Evolutionary conservation across 1,140 invertebrate species (phyloP).

Genomic region (Drosophila asahinai): DNA sequence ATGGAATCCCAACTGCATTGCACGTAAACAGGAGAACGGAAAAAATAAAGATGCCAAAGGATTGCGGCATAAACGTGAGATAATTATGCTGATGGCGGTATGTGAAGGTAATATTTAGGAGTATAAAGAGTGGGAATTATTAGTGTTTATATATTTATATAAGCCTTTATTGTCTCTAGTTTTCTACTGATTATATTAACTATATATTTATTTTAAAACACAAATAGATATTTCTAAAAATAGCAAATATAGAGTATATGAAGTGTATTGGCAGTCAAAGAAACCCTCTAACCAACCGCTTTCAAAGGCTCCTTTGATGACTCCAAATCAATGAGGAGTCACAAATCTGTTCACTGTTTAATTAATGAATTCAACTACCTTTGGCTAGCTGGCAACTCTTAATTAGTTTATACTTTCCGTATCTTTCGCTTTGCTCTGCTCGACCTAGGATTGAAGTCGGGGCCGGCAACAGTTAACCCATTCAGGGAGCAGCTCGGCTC

Average conservation of each 20-base stretch:
- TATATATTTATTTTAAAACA: too few relatives aligned
- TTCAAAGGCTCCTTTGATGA: neutral
- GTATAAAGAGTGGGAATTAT: neutral
- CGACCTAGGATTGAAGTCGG: constrained; percentile 3
- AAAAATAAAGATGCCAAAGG: constrained; percentile 23
- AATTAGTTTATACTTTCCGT: constrained; percentile 38
- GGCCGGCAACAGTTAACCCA: constrained; percentile 29
- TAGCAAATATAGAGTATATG: too few relatives aligned
- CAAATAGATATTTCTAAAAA: too few relatives aligned
- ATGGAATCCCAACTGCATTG: constrained; percentile 56
- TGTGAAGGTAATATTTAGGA: constrained; percentile 7
- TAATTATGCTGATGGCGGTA: constrained; percentile 28
- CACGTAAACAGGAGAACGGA: constrained; percentile 35
- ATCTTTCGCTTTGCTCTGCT: constrained; percentile 11
- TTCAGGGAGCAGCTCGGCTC: neutral
- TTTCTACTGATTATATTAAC: too few relatives aligned
- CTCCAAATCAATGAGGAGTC: constrained; percentile 16
- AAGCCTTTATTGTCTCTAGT: too few relatives aligned
- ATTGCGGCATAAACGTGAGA: constrained; percentile 34
- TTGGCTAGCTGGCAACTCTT: constrained; percentile 21
- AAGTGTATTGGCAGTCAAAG: too few relatives aligned
- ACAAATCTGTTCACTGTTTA: constrained; percentile 26
- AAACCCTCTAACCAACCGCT: neutral
- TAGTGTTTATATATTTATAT: neutral
- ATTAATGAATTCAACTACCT: constrained; percentile 40